These are phyloP conservation scores for Cephus sareptanus DNA, from an alignment of 2,888 invertebrate species.

Conservation along the genomic window DNA sequence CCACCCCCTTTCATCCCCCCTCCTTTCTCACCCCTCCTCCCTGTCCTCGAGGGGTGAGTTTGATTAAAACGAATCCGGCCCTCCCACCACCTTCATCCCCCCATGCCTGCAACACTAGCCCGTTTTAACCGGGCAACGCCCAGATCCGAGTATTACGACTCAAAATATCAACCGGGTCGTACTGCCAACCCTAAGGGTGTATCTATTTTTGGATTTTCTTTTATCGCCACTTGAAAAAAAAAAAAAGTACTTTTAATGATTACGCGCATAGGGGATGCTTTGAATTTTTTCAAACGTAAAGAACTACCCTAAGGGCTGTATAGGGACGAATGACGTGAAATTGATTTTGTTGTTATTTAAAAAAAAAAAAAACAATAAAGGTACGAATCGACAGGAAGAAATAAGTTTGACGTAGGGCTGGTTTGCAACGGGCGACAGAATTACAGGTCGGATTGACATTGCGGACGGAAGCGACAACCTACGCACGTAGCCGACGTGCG, in stretches of 20 bases:
- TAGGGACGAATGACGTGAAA: not conserved
- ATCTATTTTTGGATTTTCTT: not conserved
- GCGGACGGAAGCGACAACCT: not conserved
- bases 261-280: not conserved
- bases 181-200: not conserved
- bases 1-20: not conserved
- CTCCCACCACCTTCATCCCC: slow-evolving; percentile 1
- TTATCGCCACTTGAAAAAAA: not conserved
- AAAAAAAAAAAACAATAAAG: not conserved
- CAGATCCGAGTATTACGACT: slow-evolving; percentile 17
- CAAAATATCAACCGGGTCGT: not conserved
- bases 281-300: not conserved
- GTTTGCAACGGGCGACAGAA: not conserved
- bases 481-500: not conserved
- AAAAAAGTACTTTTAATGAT: not conserved
- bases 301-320: not conserved
- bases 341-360: not conserved
- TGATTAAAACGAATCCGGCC: slow-evolving; percentile 37
- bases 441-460: not conserved
- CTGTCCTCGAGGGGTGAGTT: slow-evolving; percentile 20
- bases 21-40: slow-evolving; percentile 2
- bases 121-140: slow-evolving; percentile 31
- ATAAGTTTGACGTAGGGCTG: not conserved
- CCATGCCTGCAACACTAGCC: slow-evolving; percentile 12
- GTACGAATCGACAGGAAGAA: not conserved